Conservation (phyloP, 2,888 invertebrate genomes). For the Crocallis elinguaria region DNA sequence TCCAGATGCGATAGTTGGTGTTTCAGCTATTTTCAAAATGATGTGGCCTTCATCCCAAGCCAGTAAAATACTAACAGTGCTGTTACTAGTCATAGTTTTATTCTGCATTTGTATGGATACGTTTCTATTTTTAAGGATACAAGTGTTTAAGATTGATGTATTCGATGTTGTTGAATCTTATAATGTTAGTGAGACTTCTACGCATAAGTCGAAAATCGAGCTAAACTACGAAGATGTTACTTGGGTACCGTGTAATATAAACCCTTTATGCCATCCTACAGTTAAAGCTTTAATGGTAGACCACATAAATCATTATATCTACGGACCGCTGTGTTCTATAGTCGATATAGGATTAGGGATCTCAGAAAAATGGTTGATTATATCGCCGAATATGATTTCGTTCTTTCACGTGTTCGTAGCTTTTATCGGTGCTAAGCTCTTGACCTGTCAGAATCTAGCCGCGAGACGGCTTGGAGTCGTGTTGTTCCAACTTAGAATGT, state of each 20-base stretch:
- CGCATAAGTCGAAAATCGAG: slow-evolving; percentile 46
- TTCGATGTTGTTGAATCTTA: slow-evolving; percentile 53
- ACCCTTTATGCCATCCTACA: slow-evolving; percentile 92
- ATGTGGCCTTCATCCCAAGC: slow-evolving; percentile 90
- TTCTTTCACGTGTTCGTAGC: slow-evolving; percentile 91
- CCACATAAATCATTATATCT: slow-evolving; percentile 92
- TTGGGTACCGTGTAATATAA: slow-evolving; percentile 88
- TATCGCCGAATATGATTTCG: slow-evolving; percentile 94
- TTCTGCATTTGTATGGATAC: slow-evolving; percentile 91
- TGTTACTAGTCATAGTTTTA: slow-evolving; percentile 83
- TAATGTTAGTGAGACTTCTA: slow-evolving; percentile 55
- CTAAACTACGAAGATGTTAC: slow-evolving; percentile 79
- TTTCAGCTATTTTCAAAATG: slow-evolving; percentile 69
- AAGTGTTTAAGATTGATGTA: slow-evolving; percentile 86
- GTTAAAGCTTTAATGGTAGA: slow-evolving; percentile 93
- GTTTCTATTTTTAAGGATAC: slow-evolving; percentile 88
- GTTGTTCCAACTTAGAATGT: slow-evolving; percentile 92
- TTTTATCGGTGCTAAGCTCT: slow-evolving; percentile 88
- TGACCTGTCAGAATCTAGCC: slow-evolving; percentile 89
- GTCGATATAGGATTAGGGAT: slow-evolving; percentile 88
- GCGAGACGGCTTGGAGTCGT: slow-evolving; percentile 90
- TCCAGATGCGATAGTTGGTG: slow-evolving; percentile 7
- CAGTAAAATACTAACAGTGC: slow-evolving; percentile 87
- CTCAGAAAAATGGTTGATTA: slow-evolving; percentile 82
- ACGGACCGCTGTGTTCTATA: slow-evolving; percentile 91